phyloP scores from a whole-genome alignment of 2,797 vertebrate genomes.

The Euphonia xanthogaster region DNA sequence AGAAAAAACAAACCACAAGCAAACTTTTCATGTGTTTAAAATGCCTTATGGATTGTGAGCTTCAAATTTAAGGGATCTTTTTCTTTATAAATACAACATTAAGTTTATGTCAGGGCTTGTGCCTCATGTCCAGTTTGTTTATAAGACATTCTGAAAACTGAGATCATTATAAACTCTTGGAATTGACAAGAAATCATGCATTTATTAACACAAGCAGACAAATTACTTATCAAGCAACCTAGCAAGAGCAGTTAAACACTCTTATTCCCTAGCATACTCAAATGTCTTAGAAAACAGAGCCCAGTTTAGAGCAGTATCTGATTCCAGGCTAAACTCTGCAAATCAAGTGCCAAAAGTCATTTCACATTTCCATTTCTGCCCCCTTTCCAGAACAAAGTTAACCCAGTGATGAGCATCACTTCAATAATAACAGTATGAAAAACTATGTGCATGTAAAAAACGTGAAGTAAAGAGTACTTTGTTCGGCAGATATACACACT shows the following conservation, averaged over 20 bases:
- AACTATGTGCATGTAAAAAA: not conserved
- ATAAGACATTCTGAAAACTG: not conserved
- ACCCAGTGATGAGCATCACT: not conserved
- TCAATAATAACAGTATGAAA: not conserved
- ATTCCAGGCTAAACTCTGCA: not conserved
- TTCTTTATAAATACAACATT: not conserved
- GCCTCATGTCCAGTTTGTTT: not conserved
- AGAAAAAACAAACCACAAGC: constrained; percentile 62
- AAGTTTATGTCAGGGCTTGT: not conserved
- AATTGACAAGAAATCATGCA: not conserved
- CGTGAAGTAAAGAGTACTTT: not conserved
- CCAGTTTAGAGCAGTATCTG: not conserved
- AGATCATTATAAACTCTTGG: not conserved
- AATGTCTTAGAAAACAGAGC: not conserved
- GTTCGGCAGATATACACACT: not conserved
- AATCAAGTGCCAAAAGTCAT: not conserved
- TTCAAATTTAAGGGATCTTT: not conserved
- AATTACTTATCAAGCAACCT: not conserved
- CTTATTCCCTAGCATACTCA: not conserved
- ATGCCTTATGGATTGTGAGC: not conserved
- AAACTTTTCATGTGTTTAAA: constrained; percentile 4
- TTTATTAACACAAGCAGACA: not conserved
- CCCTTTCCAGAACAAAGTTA: not conserved
- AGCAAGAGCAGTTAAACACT: not conserved
- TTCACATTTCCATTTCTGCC: not conserved